phyloP scores from a whole-genome alignment of 2,797 vertebrate species.

The Falco rusticolus region DNA sequence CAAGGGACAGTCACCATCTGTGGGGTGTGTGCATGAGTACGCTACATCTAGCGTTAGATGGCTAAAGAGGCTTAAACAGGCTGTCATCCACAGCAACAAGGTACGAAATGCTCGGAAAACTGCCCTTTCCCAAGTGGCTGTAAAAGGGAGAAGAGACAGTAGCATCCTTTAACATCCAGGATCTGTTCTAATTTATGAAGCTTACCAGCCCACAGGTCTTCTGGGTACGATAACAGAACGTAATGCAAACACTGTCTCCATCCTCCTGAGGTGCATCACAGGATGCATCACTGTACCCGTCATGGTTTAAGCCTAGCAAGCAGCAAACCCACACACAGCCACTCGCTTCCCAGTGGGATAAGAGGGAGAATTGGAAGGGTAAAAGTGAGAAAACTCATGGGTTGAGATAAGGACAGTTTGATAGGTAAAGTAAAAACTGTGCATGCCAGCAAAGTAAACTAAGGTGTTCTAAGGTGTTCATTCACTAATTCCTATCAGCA shows the following conservation, averaged over 20 bases:
- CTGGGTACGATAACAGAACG: neutral
- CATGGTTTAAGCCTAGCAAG: neutral
- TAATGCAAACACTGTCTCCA: neutral
- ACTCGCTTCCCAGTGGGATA: neutral
- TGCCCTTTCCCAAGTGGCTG: neutral
- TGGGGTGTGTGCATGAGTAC: too few relatives aligned
- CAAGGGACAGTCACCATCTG: neutral
- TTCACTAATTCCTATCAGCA: neutral
- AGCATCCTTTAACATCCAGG: neutral
- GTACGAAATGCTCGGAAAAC: neutral
- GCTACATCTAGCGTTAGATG: rapidly evolving
- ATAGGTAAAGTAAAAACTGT: neutral
- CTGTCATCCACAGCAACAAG: neutral
- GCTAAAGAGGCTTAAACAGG: neutral
- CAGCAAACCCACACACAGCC: neutral
- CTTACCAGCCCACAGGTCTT: neutral
- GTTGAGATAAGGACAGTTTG: neutral
- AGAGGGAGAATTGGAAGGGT: rapidly evolving
- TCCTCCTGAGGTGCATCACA: neutral
- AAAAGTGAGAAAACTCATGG: neutral
- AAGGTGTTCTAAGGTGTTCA: rapidly evolving
- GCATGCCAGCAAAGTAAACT: rapidly evolving
- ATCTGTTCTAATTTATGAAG: neutral
- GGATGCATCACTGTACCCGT: too few relatives aligned
- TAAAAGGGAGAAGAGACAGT: neutral